phyloP scores from a whole-genome alignment of 2,888 invertebrate species.

The Mesodorylaimus sp. region DNA sequence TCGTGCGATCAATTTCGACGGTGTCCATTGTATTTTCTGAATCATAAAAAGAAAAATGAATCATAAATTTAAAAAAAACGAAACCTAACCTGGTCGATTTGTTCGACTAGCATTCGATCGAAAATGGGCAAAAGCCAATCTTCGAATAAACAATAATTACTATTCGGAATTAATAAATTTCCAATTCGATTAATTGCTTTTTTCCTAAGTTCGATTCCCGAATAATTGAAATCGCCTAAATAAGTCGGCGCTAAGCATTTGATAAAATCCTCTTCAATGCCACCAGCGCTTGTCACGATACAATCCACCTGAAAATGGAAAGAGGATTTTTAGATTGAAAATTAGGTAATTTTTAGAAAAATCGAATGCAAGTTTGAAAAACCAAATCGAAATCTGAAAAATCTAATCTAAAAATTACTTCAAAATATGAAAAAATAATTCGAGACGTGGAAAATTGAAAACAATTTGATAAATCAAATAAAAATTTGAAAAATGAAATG shows the following conservation, averaged over 20 bases:
- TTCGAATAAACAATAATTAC: slow-evolving; percentile 92
- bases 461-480: no score
- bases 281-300: slow-evolving; percentile 89
- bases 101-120: slow-evolving; percentile 71
- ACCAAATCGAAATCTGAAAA: no score
- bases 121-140: slow-evolving; percentile 88
- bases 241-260: slow-evolving; percentile 90
- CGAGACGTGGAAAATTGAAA: no score
- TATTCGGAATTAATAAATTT: slow-evolving; percentile 87
- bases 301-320: slow-evolving; percentile 56
- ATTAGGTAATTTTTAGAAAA: slow-evolving; percentile 11
- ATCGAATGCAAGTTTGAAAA: slow-evolving; percentile 1
- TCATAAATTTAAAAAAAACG: background rate
- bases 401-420: no score
- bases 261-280: slow-evolving; percentile 93
- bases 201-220: slow-evolving; percentile 44
- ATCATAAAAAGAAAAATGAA: slow-evolving; percentile 13
- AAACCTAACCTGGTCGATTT: slow-evolving; percentile 37
- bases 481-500: no score
- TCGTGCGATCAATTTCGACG: slow-evolving; percentile 61
- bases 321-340: slow-evolving; percentile 2
- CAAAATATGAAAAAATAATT: no score
- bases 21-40: slow-evolving; percentile 56
- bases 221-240: slow-evolving; percentile 57
- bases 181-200: slow-evolving; percentile 75